Percentiles rank a stretch among this genome's conserved stretches.
These are phyloP conservation scores for Neodon shergylaensis DNA, from an alignment of 2,113 vertebrate species.

Conservation along the genomic window DNA sequence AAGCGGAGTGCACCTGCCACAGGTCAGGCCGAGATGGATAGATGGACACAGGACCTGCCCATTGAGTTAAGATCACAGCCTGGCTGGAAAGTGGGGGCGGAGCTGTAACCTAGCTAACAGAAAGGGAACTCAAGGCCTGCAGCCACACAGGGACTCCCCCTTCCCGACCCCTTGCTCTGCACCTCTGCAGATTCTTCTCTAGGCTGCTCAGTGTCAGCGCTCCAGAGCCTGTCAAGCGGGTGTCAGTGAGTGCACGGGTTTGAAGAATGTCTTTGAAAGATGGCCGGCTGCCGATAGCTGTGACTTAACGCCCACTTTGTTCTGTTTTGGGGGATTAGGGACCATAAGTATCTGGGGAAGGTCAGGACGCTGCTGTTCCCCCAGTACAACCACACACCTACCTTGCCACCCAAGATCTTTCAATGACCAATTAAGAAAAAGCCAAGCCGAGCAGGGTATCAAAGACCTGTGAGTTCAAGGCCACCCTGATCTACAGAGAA, in stretches of 20 bases:
- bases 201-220: conserved; percentile 39
- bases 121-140: rapidly evolving
- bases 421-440: background rate
- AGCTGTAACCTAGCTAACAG: background rate
- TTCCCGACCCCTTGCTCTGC: background rate
- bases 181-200: background rate
- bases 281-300: background rate
- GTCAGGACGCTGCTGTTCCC: rapidly evolving
- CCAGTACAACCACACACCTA: background rate
- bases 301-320: background rate
- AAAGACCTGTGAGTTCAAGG: background rate
- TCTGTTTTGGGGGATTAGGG: background rate
- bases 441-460: background rate
- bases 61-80: background rate
- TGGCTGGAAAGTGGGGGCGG: background rate
- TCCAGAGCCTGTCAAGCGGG: background rate
- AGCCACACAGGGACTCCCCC: background rate
- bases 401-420: background rate
- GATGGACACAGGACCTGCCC: background rate
- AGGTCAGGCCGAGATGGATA: no score
- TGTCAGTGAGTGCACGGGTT: background rate
- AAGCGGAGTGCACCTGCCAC: background rate
- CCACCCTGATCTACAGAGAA: no score
- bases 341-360: background rate
- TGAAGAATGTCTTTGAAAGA: conserved; percentile 20